Evolutionary conservation across 2,797 vertebrate species (phyloP).

Genomic region (Amniataba percoides): DNA sequence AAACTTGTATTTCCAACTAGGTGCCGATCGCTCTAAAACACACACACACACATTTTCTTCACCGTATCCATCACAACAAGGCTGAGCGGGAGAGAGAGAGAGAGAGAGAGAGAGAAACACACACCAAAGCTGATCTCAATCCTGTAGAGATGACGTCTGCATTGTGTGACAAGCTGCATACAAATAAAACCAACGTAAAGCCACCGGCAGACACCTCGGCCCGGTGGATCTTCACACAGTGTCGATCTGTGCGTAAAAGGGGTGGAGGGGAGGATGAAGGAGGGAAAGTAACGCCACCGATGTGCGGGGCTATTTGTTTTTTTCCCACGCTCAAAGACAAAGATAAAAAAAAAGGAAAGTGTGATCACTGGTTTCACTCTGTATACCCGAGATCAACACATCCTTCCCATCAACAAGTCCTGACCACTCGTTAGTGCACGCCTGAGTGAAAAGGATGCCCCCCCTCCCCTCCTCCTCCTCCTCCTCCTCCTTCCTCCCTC

Average conservation of each 20-base stretch:
- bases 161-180: slow-evolving; percentile 72
- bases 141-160: slow-evolving; percentile 78
- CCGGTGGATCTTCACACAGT: slow-evolving; percentile 23
- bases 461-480: slow-evolving; percentile 43
- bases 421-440: slow-evolving; percentile 68
- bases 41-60: slow-evolving; percentile 40
- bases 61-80: slow-evolving; percentile 49
- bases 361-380: slow-evolving; percentile 51
- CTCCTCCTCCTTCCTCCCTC: slow-evolving; percentile 18
- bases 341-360: slow-evolving; percentile 39
- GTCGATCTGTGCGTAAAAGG: too few species aligned
- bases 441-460: slow-evolving; percentile 56
- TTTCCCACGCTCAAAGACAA: slow-evolving; percentile 51
- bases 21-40: slow-evolving; percentile 35
- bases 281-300: slow-evolving; percentile 11
- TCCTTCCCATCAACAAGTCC: slow-evolving; percentile 85
- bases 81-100: slow-evolving; percentile 41
- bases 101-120: background rate
- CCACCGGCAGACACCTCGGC: slow-evolving; percentile 30
- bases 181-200: slow-evolving; percentile 73
- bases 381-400: slow-evolving; percentile 65
- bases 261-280: too few species aligned
- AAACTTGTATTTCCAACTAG: slow-evolving; percentile 54
- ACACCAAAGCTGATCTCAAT: slow-evolving; percentile 65
- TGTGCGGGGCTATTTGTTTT: slow-evolving; percentile 44